Base-by-base conservation (phyloP, 2,113 vertebrate species). In the Holacanthus passer region DNA sequence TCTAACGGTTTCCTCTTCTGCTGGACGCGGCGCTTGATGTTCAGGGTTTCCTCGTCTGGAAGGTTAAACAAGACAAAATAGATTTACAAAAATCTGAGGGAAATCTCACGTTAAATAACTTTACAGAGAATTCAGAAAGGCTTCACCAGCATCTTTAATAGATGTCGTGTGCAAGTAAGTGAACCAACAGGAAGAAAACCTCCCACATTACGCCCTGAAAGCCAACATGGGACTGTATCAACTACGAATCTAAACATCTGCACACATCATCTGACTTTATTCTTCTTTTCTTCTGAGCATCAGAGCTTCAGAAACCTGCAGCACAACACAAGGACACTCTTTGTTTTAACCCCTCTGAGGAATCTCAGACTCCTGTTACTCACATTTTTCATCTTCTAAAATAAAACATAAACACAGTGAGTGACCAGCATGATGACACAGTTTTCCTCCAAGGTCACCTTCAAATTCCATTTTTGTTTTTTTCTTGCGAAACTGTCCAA, bases 1-100 rank as follows among this genome's bases (percentile, higher is more conserved):
- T 93, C 93, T 31, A 84, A 0, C 0, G 90, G 43, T 39, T 88
- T 92, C 82, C 92, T 92, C 81, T 91, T 95, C 69, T 93, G 88
- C 80, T 88, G 92, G 2, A 86, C 5, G 0, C 91, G 90, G 0
- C 95, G 89, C 64, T 95, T 95, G 7, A 96, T 70, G 69, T 65
- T 90, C 52, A 88, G 50, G 16, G 13, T 9, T 0, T 78, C 59
- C 0, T 85, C 88, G 0, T 74, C 93, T 85, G 88, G 50, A 84
- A 84, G 76, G 5, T 8, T 1, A 1, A 37, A 60, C 3, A 7
- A n/a, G n/a, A 19, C 0, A n/a, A 24, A 47, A 65, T n/a, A n/a
- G n/a, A n/a, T n/a, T n/a, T n/a, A n/a, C n/a, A n/a, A n/a, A n/a
- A n/a, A n/a, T n/a, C n/a, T n/a, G n/a, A n/a, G n/a, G n/a, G n/a